Conservation (phyloP, 1,140 invertebrate genomes). For the Stegodyphus mimosarum region DNA sequence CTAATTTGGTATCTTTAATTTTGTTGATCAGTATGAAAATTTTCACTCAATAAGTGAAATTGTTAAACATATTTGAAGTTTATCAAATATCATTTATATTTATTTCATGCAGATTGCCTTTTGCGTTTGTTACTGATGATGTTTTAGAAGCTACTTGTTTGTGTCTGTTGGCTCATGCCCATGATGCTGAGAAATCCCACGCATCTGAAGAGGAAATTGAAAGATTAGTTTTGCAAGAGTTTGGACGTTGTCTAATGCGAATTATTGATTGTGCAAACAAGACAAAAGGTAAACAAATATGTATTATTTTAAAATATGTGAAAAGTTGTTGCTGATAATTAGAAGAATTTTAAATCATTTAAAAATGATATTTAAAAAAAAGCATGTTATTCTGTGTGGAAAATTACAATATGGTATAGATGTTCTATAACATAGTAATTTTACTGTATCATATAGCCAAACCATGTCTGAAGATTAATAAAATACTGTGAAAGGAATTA, state of each 20-base stretch:
- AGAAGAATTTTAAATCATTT: not conserved
- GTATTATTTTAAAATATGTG: not conserved
- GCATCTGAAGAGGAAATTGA: constrained; percentile 81
- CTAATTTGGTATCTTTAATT: not conserved
- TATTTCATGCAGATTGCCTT: constrained; percentile 77
- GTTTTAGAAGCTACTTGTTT: constrained; percentile 96
- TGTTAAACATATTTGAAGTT: not conserved
- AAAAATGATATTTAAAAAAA: not conserved
- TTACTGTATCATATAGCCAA: too few relatives aligned
- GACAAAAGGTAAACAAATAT: constrained; percentile 67
- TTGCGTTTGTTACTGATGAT: constrained; percentile 89
- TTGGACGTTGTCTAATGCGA: constrained; percentile 90
- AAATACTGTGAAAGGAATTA: too few relatives aligned
- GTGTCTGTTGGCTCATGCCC: constrained; percentile 91
- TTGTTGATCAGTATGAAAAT: not conserved
- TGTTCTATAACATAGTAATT: too few relatives aligned
- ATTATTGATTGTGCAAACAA: constrained; percentile 84
- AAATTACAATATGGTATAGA: not conserved
- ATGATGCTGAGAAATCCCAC: constrained; percentile 80
- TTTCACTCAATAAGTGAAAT: not conserved
- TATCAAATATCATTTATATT: constrained; percentile 44
- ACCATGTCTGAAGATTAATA: too few relatives aligned
- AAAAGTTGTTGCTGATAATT: not conserved
- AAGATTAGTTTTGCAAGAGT: constrained; percentile 89
- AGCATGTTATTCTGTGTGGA: not conserved